A percentile compares a stretch with the other conserved stretches of the same genome.
phyloP scores from a whole-genome alignment of 30 jellyfish, hydroid and myxozoan species.

The Aurelia sp. region DNA sequence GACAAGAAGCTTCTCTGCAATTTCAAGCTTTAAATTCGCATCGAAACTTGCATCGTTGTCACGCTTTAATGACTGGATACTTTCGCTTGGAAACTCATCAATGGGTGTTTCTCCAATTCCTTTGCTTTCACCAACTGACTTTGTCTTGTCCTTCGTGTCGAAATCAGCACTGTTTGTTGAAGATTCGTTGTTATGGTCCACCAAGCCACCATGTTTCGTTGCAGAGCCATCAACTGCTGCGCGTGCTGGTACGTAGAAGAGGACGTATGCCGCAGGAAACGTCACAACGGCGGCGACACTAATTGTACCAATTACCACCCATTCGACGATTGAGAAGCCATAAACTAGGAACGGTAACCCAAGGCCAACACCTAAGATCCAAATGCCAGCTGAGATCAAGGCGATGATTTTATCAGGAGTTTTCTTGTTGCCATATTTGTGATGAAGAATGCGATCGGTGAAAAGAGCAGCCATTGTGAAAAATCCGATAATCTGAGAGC shows the following conservation, averaged over 20 bases:
- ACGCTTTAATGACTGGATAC: not conserved
- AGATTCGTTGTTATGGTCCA: too few relatives aligned
- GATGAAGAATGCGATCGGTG: constrained; percentile 1
- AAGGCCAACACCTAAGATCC: constrained; percentile 34
- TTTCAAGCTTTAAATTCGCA: not conserved
- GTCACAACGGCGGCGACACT: constrained; percentile 13
- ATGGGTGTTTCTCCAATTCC: not conserved
- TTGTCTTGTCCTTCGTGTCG: not conserved
- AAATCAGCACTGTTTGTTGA: not conserved
- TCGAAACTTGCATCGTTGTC: too few relatives aligned
- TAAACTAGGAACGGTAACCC: not conserved
- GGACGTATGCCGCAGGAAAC: not conserved
- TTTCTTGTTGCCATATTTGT: not conserved
- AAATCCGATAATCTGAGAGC: constrained; percentile 9
- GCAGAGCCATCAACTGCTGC: too few relatives aligned
- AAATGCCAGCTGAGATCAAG: constrained; percentile 13
- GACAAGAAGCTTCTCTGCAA: constrained; percentile 18
- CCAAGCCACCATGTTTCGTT: too few relatives aligned
- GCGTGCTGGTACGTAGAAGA: not conserved
- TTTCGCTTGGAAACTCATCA: not conserved
- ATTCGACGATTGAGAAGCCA: constrained; percentile 16
- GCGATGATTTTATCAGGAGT: not conserved
- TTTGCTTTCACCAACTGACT: not conserved
- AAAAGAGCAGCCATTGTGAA: constrained; percentile 8
- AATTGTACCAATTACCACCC: not conserved